Base-by-base conservation (phyloP, 2,113 vertebrate genomes). In the Carassius auratus region DNA sequence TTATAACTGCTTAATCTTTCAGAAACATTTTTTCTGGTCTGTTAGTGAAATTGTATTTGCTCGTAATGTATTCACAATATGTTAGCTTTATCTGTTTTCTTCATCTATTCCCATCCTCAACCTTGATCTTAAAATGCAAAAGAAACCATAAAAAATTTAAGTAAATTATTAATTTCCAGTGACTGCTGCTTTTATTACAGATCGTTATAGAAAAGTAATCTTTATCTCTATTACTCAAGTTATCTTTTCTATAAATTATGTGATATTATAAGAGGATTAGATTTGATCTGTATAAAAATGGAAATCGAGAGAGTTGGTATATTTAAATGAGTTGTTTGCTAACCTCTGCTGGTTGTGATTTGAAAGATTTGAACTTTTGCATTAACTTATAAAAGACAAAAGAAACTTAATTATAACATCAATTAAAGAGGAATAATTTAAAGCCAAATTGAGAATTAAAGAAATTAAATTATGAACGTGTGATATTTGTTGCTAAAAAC, bases 321-420 rank as follows among this genome's bases (percentile, higher is more conserved):
- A 1, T 23, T 33, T 33, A 77, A 77, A 55, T 21, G 10, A 45
- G 57, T 61, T 55, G 30, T 73, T 33, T 85, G 83, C 86, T 85
- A 64, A 62, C 83, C 77, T 81, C 83, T 85, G 17, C 73, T 85
- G 78, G 78, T 77, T 23, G 30, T 23, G 33, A 42, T n/a, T 45
- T 48, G n/a, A 33, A 73, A 61, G 52, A 23, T 8, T 68, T n/a
- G 26, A 74, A 30, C 13, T 79, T 61, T 82, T 86, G 52, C 21
- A 7, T 48, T 2, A 45, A 45, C 45, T 45, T 45, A 45, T 45
- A 12, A 48, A 48, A 48, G 2, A 48, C 45, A 12, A 12, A 48
- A 48, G 45, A 9, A 48, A 48, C 45, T 12, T 48, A 48, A 48
- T 48, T 33, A 33, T 45, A 50, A 48, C 71, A 75, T n/a, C 0